Conservation (phyloP, 2,113 vertebrate genomes). For the Scopus umbretta region DNA sequence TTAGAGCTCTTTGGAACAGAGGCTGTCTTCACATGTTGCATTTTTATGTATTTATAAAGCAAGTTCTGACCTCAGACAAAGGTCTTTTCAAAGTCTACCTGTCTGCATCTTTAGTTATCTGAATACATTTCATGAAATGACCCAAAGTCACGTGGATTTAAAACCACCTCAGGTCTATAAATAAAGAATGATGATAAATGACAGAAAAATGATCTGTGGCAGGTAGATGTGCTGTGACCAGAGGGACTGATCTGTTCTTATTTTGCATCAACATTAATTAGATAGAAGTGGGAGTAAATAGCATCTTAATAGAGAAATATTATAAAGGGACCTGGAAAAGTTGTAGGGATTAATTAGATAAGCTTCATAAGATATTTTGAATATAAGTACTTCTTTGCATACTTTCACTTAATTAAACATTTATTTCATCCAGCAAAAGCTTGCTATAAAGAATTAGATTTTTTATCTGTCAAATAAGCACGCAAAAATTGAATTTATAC, state of each 20-base stretch:
- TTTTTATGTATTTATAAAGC: not conserved
- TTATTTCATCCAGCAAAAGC: not conserved
- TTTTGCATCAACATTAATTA: constrained; percentile 12
- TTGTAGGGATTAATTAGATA: constrained; percentile 30
- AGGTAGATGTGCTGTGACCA: constrained; percentile 1
- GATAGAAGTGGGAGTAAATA: constrained; percentile 18
- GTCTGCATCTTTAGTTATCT: not conserved
- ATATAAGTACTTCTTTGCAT: not conserved
- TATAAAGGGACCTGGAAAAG: constrained; percentile 21
- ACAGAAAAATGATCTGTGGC: not conserved
- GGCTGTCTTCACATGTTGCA: not conserved
- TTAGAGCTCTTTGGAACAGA: not conserved
- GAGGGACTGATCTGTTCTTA: not conserved
- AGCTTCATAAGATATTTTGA: not conserved
- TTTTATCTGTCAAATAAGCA: not conserved
- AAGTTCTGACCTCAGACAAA: not conserved
- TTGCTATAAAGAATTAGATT: not conserved
- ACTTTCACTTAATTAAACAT: constrained; percentile 7
- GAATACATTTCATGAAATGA: not conserved
- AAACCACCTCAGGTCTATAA: not conserved
- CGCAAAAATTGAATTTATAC: not conserved
- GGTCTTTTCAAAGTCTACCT: not conserved
- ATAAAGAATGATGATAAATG: not conserved
- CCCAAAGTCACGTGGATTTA: not conserved
- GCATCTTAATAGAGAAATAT: constrained; percentile 29